Evolutionary conservation across 2,888 invertebrate genomes (phyloP).

Genomic region (Torymus aiolomorphi): DNA sequence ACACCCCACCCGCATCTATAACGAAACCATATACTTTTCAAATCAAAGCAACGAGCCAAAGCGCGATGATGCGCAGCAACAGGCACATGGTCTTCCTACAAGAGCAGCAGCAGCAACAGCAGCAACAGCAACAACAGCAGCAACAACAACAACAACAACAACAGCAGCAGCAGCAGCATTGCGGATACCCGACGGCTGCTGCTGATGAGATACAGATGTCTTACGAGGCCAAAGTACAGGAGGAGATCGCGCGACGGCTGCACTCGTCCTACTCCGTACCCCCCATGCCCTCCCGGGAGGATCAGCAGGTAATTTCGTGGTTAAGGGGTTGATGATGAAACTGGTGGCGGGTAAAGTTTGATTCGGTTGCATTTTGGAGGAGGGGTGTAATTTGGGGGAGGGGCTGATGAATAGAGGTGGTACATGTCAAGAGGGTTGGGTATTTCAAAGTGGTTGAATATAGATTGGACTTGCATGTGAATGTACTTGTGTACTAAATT

Average conservation of each 20-base stretch:
- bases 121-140: conserved; percentile 58
- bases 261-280: conserved; percentile 26
- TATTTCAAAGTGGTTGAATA: too few relatives aligned
- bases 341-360: too few relatives aligned
- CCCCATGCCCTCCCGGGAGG: conserved; percentile 49
- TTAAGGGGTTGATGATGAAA: too few relatives aligned
- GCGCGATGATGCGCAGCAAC: conserved; percentile 66
- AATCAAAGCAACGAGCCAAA: conserved; percentile 62
- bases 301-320: conserved; percentile 36
- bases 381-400: too few relatives aligned
- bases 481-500: too few relatives aligned
- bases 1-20: not conserved
- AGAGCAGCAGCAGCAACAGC: conserved; percentile 59
- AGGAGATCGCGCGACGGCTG: conserved; percentile 36
- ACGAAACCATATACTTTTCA: not conserved
- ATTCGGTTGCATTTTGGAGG: too few relatives aligned
- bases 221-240: conserved; percentile 56
- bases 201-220: conserved; percentile 52
- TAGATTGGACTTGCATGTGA: too few relatives aligned
- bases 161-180: conserved; percentile 56
- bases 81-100: conserved; percentile 71
- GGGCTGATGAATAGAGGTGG: too few relatives aligned
- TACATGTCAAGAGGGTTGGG: too few relatives aligned
- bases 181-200: conserved; percentile 46
- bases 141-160: conserved; percentile 28